Evolutionary conservation across 53 echinoderm and acorn worm genomes (phyloP), one percentile per base, ranked within the genome.

Genomic region (Arbacia lixula): DNA sequence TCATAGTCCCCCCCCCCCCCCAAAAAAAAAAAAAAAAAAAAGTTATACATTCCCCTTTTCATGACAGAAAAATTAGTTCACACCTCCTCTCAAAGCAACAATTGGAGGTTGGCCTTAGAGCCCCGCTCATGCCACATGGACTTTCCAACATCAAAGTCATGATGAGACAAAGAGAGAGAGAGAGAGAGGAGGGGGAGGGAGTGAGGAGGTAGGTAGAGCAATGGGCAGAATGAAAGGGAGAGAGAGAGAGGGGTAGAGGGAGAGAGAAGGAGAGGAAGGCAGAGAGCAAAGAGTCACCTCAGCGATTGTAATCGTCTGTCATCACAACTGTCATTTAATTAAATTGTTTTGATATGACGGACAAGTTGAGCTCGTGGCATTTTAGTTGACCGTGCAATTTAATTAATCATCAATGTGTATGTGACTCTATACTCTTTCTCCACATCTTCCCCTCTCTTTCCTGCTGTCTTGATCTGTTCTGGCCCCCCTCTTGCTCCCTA

Each of bases 301-400:
- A 31, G 82, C 21, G 82, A 63, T 42, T 81, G 62, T 81, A 63
- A 81, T 81, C 63, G 39, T 29, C 41, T 81, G 82, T 81, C 82
- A 81, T 81, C 82, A 81, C 82, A 81, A 81, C 82, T 63, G 82
- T 62, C 64, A 81, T 81, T 81, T 81, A 81, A 81, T 81, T 81
- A 81, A 81, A 81, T 81, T 81, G 82, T 63, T 63, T 60, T 81
- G 82, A 61, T 81, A 81, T 81, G 82, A 81, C 52, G 28, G 82
- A 81, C 82, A 81, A 63, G 82, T 81, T 81, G 82, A 81, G 65
- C 82, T 81, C 41, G 27, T 81, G 82, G 82, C 82, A 81, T 81
- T 81, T 81, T 62, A 63, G 62, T 46, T 81, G 82, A 81, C 82
- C 64, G 64, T 49, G 65, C 82, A 81, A 81, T 81, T 81, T 81